Evolutionary conservation across 2,113 vertebrate genomes (phyloP), one percentile per base, ranked within the genome.

Genomic region (Tupaia chinensis): DNA sequence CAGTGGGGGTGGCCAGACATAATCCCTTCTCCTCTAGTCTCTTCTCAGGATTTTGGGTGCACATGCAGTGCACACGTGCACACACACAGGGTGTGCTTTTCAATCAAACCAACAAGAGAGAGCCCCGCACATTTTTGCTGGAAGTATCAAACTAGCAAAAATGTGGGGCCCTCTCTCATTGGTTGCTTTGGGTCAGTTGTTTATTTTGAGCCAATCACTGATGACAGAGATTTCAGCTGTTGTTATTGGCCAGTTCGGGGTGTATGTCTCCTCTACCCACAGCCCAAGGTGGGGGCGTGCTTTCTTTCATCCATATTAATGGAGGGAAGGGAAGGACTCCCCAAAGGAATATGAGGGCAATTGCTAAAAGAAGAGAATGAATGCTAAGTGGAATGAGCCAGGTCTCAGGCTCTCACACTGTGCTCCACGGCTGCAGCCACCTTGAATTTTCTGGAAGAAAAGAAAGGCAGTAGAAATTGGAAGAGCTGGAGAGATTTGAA

Each of bases 371-470:
- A 65, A 29, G 15, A 58, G 9, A 66, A 94, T 44, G 69, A 73
- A 88, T 29, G 23, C 60, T n/a, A 58, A 81, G n/a, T 17, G 29
- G 74, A 73, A 82, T 66, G 22, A 88, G 7, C 56, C 12, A 56
- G 15, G 1, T 66, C 27, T 29, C 9, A 66, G 58, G 23, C 44
- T 81, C 44, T 88, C 76, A 74, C 65, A 66, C 74, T 88, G 5
- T 58, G 22, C 65, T 29, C n/a, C 44, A 10, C 29, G 32, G 20
- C 44, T 34, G 16, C 56, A 65, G 58, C 72, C 44, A 82, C 60
- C n/a, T 94, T 76, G 61, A 89, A 44, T 68, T 76, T 89, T 76
- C 86, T 76, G 17, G 17, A 88, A 68, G n/a, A 94, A 74, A 69
- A 60, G 53, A 79, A 27, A 65, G 65, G 27, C 27, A 80, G 44